Evolutionary conservation across 2,888 invertebrate species (phyloP).

Genomic region (Cheilosia urbana): DNA sequence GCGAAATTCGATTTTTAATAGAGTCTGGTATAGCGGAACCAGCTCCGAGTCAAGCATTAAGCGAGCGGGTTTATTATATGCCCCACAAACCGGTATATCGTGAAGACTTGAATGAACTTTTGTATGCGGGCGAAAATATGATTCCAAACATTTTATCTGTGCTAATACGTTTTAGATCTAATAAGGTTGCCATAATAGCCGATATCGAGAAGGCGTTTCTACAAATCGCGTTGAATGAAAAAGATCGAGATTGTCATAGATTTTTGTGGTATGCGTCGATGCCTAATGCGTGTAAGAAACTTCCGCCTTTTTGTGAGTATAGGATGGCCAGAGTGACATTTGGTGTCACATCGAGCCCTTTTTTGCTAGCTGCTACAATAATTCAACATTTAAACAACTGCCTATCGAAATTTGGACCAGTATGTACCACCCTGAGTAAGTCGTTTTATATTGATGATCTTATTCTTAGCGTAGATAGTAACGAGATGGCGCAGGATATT

Average conservation of each 20-base stretch:
- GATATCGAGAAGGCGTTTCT: too few species aligned
- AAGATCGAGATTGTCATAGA: constrained; percentile 62
- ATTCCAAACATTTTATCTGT: constrained; percentile 54
- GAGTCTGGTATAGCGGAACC: too few species aligned
- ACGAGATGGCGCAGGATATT: not conserved
- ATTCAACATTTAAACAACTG: constrained; percentile 52
- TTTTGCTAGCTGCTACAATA: constrained; percentile 68
- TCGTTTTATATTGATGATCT: too few species aligned
- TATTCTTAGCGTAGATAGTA: not conserved
- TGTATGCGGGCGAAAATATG: constrained; percentile 61
- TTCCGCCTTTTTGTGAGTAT: constrained; percentile 2
- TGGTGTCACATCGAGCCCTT: constrained; percentile 68
- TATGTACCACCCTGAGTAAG: constrained; percentile 17
- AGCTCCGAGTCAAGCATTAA: constrained; percentile 8
- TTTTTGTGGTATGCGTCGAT: constrained; percentile 65
- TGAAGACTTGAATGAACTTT: constrained; percentile 61
- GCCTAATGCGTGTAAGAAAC: constrained; percentile 15
- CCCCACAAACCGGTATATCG: constrained; percentile 39
- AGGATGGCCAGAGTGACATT: constrained; percentile 61
- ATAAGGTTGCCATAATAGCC: constrained; percentile 62
- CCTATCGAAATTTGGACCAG: constrained; percentile 35
- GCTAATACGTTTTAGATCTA: constrained; percentile 66
- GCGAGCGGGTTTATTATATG: too few species aligned
- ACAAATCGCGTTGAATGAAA: constrained; percentile 56
- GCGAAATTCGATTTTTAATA: too few species aligned